A percentile compares a stretch with the other conserved stretches of the same genome.
Conservation (phyloP, 2,888 invertebrate species). For the Ormyrus pomaceus region DNA sequence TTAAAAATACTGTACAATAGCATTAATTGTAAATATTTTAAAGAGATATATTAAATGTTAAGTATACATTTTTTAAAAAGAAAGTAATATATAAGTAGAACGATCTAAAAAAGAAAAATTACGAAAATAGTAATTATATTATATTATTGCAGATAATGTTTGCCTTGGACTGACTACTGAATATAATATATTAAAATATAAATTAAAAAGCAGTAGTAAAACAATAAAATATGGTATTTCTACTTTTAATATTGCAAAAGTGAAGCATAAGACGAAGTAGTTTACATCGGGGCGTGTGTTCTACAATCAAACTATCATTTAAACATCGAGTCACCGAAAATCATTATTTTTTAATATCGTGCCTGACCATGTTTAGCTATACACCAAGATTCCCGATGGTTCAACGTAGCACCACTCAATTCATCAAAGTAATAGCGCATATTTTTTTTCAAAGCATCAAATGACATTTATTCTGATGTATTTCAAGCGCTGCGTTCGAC, state of each 20-base stretch:
- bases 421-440: slow-evolving; percentile 33
- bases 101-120: slow-evolving; percentile 64
- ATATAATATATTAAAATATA: slow-evolving; percentile 60
- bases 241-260: slow-evolving; percentile 74
- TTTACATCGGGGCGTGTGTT: slow-evolving; percentile 69
- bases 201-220: slow-evolving; percentile 66
- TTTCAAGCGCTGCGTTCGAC: slow-evolving; percentile 38
- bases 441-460: slow-evolving; percentile 31
- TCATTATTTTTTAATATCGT: slow-evolving; percentile 65
- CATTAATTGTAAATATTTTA: slow-evolving; percentile 74
- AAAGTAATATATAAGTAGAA: slow-evolving; percentile 75
- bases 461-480: slow-evolving; percentile 36
- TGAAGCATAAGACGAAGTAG: slow-evolving; percentile 68
- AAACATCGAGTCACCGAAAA: slow-evolving; percentile 55
- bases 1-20: slow-evolving; percentile 72
- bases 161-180: slow-evolving; percentile 75
- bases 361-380: slow-evolving; percentile 62
- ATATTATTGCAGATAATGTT: slow-evolving; percentile 73
- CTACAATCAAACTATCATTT: slow-evolving; percentile 70
- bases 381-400: slow-evolving; percentile 41
- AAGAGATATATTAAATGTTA: slow-evolving; percentile 73
- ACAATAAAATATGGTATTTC: slow-evolving; percentile 73
- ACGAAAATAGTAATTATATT: slow-evolving; percentile 71
- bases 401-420: slow-evolving; percentile 46
- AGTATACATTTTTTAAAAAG: slow-evolving; percentile 75